Evolutionary conservation across 2,797 vertebrate genomes (phyloP).

Genomic region (Jordanella pulchra): DNA sequence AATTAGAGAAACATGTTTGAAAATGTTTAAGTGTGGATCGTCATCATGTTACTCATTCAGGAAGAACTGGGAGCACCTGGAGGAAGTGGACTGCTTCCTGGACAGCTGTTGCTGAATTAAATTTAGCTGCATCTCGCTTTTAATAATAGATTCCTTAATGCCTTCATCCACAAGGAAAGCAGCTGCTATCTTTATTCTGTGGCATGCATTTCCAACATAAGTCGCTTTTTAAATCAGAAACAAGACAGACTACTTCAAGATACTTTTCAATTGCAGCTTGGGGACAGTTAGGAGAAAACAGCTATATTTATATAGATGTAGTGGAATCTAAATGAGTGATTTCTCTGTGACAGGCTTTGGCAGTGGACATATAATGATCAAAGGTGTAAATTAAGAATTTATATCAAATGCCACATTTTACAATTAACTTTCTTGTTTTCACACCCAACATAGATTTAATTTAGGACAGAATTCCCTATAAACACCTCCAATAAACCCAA

Average conservation of each 20-base stretch:
- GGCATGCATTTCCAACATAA: neutral
- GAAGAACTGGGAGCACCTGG: slow-evolving; percentile 47
- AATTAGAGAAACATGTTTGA: neutral
- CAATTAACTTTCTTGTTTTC: neutral
- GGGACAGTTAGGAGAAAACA: neutral
- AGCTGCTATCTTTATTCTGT: neutral
- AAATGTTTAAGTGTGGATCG: slow-evolving; percentile 6
- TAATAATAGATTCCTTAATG: slow-evolving; percentile 30
- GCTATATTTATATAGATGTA: neutral
- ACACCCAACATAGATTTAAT: neutral
- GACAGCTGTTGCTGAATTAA: slow-evolving; percentile 41
- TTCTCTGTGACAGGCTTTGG: neutral
- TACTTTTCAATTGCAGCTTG: neutral
- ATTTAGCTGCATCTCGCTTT: slow-evolving; percentile 56
- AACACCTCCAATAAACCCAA: neutral
- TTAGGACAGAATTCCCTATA: neutral
- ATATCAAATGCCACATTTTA: neutral
- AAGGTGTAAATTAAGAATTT: neutral
- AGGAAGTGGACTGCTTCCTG: slow-evolving; percentile 59
- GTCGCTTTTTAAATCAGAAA: neutral
- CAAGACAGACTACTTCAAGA: neutral
- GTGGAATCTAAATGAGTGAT: neutral
- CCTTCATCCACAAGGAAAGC: slow-evolving; percentile 21
- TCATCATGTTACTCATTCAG: slow-evolving; percentile 8
- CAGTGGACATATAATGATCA: neutral